A percentile compares a stretch with the other conserved stretches of the same genome.
Evolutionary conservation across 2,888 invertebrate species (phyloP).

Genomic region (Sclerodermus sp.): DNA sequence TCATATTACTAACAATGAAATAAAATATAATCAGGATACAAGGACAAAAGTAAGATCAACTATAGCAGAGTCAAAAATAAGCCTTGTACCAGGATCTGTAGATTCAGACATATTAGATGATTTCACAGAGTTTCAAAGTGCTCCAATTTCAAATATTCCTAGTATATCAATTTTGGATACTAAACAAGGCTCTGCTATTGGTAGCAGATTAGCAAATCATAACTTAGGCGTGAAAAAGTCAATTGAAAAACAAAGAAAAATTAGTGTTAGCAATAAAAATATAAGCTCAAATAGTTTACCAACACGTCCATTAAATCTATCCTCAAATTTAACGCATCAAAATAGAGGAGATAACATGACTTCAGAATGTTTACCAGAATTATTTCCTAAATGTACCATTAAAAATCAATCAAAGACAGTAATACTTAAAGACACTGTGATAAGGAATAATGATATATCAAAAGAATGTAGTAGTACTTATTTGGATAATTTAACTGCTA

Average conservation of each 20-base stretch:
- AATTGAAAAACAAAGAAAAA: constrained; percentile 44
- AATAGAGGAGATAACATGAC: constrained; percentile 12
- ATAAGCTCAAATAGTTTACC: constrained; percentile 13
- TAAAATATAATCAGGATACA: neutral
- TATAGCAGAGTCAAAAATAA: neutral
- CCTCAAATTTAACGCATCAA: constrained; percentile 13
- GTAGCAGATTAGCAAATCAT: constrained; percentile 59
- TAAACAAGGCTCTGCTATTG: constrained; percentile 54
- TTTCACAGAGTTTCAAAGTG: constrained; percentile 61
- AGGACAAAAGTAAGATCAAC: neutral
- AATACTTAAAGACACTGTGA: constrained; percentile 53
- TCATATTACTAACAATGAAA: neutral
- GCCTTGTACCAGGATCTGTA: neutral
- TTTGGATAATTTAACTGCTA: constrained; percentile 11
- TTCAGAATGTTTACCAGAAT: constrained; percentile 19
- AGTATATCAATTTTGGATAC: constrained; percentile 44
- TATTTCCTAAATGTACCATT: constrained; percentile 52
- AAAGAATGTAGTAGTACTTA: constrained; percentile 24
- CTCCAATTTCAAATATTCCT: constrained; percentile 34
- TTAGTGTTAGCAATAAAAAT: constrained; percentile 23
- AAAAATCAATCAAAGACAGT: constrained; percentile 52
- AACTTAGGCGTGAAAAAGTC: constrained; percentile 55
- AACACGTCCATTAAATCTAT: constrained; percentile 2
- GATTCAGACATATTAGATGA: constrained; percentile 50
- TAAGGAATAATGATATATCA: constrained; percentile 43